These are phyloP conservation scores for Chrosomus eos DNA, from an alignment of 2,797 vertebrate genomes.

Conservation along the genomic window DNA sequence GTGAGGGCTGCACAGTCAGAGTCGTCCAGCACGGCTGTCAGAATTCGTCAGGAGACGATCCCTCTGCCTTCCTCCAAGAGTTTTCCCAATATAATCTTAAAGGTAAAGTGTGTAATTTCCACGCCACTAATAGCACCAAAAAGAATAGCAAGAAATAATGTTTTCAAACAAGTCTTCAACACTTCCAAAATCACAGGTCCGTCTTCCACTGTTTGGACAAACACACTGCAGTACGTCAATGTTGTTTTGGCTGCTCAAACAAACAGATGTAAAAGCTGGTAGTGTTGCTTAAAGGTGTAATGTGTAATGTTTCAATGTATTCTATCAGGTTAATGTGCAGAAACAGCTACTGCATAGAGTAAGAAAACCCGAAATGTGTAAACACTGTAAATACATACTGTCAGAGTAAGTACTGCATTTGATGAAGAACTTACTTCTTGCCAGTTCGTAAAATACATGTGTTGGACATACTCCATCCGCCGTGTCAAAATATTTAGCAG, in stretches of 20 bases:
- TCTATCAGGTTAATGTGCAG: neutral
- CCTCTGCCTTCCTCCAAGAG: constrained; percentile 32
- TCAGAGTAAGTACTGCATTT: neutral
- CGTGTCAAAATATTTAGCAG: neutral
- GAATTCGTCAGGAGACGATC: constrained; percentile 54
- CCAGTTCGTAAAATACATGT: neutral
- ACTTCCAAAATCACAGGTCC: neutral
- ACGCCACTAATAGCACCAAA: neutral
- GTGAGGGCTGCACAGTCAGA: constrained; percentile 44
- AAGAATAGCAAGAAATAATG: neutral
- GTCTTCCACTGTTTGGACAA: neutral
- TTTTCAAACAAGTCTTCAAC: neutral
- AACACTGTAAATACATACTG: neutral
- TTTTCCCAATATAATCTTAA: neutral
- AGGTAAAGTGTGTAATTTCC: neutral
- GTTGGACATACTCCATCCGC: neutral
- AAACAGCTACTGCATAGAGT: neutral
- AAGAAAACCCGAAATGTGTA: neutral
- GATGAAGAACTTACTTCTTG: neutral
- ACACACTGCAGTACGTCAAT: neutral
- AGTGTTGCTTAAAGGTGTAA: neutral
- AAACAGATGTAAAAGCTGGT: neutral
- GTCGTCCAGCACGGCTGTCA: constrained; percentile 60
- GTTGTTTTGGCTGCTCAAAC: neutral
- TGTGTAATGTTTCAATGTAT: neutral